These are phyloP conservation scores for Azemiops feae DNA, from an alignment of 2,113 vertebrate species.

Conservation along the genomic window DNA sequence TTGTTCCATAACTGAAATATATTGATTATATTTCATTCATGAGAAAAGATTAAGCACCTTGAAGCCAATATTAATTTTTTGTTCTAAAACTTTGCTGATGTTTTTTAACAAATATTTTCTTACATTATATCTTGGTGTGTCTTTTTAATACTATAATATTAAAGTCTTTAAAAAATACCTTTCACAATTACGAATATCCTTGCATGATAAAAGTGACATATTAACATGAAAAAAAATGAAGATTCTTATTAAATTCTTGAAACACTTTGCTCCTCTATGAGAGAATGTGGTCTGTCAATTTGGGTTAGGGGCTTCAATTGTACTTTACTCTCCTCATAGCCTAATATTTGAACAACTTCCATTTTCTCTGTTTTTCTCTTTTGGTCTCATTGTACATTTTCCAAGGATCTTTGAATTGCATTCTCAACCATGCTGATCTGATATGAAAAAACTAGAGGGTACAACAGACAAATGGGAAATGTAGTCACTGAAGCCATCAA, in stretches of 20 bases:
- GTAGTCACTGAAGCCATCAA: neutral
- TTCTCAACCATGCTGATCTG: neutral
- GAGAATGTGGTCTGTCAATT: neutral
- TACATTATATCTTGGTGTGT: neutral
- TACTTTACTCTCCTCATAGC: neutral
- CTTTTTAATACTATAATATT: neutral
- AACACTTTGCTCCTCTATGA: neutral
- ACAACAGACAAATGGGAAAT: neutral
- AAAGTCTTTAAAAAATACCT: neutral
- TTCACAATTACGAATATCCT: neutral
- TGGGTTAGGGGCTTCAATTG: neutral
- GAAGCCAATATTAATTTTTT: neutral
- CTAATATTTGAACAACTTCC: neutral
- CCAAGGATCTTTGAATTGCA: neutral
- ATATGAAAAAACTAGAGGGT: neutral
- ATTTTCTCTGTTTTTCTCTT: neutral
- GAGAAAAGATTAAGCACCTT: neutral
- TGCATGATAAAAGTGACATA: neutral
- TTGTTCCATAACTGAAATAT: neutral
- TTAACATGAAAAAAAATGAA: neutral
- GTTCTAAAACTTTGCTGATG: neutral
- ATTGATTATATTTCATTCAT: neutral
- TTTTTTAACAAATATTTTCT: neutral
- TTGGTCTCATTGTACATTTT: neutral
- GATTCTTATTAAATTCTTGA: neutral